phyloP scores from a whole-genome alignment of 2,888 invertebrate species.

The Eilema caniola region DNA sequence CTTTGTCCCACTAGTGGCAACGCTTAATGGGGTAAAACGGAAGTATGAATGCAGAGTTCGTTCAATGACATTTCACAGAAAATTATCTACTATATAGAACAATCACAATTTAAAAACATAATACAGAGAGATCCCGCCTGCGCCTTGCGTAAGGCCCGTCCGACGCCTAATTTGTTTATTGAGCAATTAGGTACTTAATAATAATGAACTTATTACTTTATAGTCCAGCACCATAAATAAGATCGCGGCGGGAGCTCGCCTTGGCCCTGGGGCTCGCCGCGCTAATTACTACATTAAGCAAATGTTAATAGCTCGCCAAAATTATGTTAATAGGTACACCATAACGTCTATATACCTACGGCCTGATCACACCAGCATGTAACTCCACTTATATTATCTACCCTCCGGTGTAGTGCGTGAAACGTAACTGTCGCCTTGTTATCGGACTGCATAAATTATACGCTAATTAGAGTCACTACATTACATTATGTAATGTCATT shows the following conservation, averaged over 20 bases:
- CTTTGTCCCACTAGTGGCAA: too few species aligned
- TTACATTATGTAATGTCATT: background rate
- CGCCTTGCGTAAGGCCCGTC: background rate
- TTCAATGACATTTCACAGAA: too few species aligned
- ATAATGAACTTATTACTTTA: background rate
- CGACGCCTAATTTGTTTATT: background rate
- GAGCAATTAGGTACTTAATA: background rate
- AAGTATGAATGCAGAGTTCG: too few species aligned
- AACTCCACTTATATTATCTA: background rate
- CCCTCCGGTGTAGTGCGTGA: background rate
- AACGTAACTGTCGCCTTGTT: background rate
- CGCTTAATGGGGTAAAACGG: too few species aligned
- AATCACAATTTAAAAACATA: too few species aligned
- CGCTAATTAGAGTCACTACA: background rate
- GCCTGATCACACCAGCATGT: background rate
- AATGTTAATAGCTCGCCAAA: constrained; percentile 1
- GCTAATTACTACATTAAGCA: background rate
- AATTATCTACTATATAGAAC: too few species aligned
- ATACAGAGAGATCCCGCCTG: background rate
- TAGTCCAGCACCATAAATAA: background rate
- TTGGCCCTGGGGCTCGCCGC: background rate
- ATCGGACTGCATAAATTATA: background rate
- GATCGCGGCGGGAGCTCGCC: background rate
- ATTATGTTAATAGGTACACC: background rate
- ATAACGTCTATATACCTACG: background rate